Evolutionary conservation across 2,888 invertebrate species (phyloP).

Genomic region (Cataglyphis livida): DNA sequence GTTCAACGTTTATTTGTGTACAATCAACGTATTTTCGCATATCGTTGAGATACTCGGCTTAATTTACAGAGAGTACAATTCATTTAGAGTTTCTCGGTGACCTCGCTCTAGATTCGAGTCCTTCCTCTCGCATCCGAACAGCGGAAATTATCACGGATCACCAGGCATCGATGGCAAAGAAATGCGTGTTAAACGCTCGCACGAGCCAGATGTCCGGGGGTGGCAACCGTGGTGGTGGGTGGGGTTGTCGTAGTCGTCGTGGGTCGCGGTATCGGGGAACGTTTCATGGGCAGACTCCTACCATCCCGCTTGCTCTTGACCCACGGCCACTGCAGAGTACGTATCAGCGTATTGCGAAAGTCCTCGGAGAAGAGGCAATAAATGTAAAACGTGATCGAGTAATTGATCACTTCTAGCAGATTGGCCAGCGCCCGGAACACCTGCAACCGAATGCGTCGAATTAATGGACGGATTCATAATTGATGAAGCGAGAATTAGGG

Average conservation of each 20-base stretch:
- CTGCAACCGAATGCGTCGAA: conserved; percentile 80
- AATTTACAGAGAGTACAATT: conserved; percentile 6
- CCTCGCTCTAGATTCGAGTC: background rate
- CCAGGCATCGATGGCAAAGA: conserved; percentile 33
- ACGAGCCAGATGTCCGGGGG: conserved; percentile 77
- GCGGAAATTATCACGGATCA: conserved; percentile 24
- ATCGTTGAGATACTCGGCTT: background rate
- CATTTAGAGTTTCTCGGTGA: background rate
- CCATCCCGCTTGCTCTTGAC: conserved; percentile 68
- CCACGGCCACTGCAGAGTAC: conserved; percentile 89
- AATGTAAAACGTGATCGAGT: conserved; percentile 92
- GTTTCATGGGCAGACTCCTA: conserved; percentile 77
- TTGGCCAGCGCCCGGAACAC: conserved; percentile 91
- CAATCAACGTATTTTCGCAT: background rate
- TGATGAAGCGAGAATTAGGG: conserved; percentile 21
- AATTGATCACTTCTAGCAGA: conserved; percentile 91
- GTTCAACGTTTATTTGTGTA: background rate
- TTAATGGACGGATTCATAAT: conserved; percentile 45
- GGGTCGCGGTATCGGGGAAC: conserved; percentile 77
- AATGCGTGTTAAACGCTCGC: conserved; percentile 77
- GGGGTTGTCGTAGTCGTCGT: conserved; percentile 79
- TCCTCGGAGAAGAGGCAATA: conserved; percentile 93
- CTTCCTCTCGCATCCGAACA: background rate
- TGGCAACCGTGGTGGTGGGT: conserved; percentile 78
- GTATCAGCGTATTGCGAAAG: conserved; percentile 90